Evolutionary conservation across 2,797 vertebrate species (phyloP).

Genomic region (Protosalanx chinensis): DNA sequence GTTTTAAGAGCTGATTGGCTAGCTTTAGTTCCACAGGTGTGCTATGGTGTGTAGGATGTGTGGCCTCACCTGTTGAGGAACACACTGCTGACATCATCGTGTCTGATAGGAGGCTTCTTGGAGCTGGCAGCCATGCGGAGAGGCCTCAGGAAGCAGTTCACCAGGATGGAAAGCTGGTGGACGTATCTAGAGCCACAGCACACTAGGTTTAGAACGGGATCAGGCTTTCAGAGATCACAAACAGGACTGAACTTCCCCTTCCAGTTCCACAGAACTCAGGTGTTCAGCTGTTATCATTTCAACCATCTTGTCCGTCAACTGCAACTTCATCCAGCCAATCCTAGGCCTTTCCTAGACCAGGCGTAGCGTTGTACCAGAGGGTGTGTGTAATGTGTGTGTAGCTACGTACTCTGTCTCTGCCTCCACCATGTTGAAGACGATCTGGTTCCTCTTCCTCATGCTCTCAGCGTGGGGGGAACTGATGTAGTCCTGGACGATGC

Average conservation of each 20-base stretch:
- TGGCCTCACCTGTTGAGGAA: constrained; percentile 91
- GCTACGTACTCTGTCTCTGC: constrained; percentile 85
- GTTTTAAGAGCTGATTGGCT: neutral
- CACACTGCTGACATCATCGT: constrained; percentile 95
- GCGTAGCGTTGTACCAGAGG: neutral
- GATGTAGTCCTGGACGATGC: constrained; percentile 89
- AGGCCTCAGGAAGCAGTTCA: constrained; percentile 94
- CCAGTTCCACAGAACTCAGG: too few relatives aligned
- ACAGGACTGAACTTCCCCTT: too few relatives aligned
- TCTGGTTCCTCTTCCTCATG: constrained; percentile 90
- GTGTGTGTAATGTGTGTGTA: neutral
- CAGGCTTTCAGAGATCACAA: too few relatives aligned
- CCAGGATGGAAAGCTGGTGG: constrained; percentile 93
- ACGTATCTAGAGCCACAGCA: constrained; percentile 72
- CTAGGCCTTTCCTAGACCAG: neutral
- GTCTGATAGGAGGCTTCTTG: constrained; percentile 95
- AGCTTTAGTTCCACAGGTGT: neutral
- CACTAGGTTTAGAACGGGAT: neutral
- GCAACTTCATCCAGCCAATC: too few relatives aligned
- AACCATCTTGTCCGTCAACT: too few relatives aligned
- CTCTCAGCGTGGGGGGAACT: constrained; percentile 89
- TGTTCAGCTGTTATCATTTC: too few relatives aligned
- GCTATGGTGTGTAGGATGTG: constrained; percentile 1
- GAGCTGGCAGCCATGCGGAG: constrained; percentile 97
- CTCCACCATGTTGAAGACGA: constrained; percentile 91